Base-by-base conservation (phyloP, 1,140 invertebrate species). In the Hyposmocoma kahamanoa region DNA sequence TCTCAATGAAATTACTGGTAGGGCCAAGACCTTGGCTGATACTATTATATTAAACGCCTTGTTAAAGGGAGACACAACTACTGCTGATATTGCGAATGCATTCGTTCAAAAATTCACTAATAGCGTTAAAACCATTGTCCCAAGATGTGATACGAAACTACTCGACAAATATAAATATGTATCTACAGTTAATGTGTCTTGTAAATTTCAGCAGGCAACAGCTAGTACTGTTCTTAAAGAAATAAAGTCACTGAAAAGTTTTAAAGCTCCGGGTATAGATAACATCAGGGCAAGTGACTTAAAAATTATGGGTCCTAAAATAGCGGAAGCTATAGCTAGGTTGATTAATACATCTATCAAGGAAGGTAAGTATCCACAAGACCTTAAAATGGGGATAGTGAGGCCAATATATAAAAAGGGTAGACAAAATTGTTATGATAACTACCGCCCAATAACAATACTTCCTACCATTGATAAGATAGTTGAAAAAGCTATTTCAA, bases 1-100 rank as follows among this genome's bases (percentile, higher is more conserved):
- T 10, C 30, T 48, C 10, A 53, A 53, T 19, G 30, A 30, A 30
- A 24, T 48, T 1, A 43, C 52, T 8, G 52, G 52, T 9, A 43
- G 46, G 39, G 22, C 30, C 10, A 45, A 26, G 11, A 38, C 19
- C 1, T 51, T 24, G 9, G 11, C 30, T 10, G 49, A 54, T 44
- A 20, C 43, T 24, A 44, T 44, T 20, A 44, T 48, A 21, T 15
- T 13, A 20, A 53, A 47, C 10, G 44, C 50, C 0, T 47, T 53
- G 36, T 6, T 21, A 21, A 46, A 30, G 10, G 8, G 26, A 22
- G 28, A n/a, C 1, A 47, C 15, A 18, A 44, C 6, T 28, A 20
- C 4, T 10, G 13, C n/a, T 0, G 30, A 43, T 22, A 41, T 49
- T 18, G 24, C 42, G 10, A 42, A 54, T 44, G 45, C 20, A 13